Conservation (phyloP, 1,140 invertebrate genomes). For the Magallana angulata region DNA sequence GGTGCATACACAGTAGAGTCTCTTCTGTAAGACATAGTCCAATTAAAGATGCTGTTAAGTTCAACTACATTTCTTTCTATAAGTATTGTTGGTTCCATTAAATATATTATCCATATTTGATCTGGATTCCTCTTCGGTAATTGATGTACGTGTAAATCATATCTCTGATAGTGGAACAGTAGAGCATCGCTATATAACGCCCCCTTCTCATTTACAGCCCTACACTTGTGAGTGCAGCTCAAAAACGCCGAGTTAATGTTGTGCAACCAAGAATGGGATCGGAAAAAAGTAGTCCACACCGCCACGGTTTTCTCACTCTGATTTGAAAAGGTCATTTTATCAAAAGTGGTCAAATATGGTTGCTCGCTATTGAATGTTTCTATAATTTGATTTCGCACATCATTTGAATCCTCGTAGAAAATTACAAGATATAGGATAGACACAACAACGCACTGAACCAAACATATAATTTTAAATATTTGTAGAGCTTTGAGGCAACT, state of each 20-base stretch:
- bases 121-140: conserved; percentile 14
- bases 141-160: neutral
- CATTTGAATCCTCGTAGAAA: neutral
- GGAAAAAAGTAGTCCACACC: conserved; percentile 11
- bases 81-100: conserved; percentile 67
- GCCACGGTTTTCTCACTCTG: neutral
- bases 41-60: conserved; percentile 67
- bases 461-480: neutral
- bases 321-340: conserved; percentile 2
- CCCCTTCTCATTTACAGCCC: neutral
- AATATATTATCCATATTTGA: conserved; percentile 68
- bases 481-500: too few relatives aligned
- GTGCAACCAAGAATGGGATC: neutral
- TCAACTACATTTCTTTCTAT: conserved; percentile 55
- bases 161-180: neutral
- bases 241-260: neutral
- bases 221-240: neutral
- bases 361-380: neutral
- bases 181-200: neutral
- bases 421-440: neutral
- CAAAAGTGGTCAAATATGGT: neutral
- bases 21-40: conserved; percentile 68
- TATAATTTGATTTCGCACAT: neutral
- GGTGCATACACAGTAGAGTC: conserved; percentile 67
- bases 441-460: neutral